Conservation (phyloP, 2,797 vertebrate species). For the Australoheros facetus region DNA sequence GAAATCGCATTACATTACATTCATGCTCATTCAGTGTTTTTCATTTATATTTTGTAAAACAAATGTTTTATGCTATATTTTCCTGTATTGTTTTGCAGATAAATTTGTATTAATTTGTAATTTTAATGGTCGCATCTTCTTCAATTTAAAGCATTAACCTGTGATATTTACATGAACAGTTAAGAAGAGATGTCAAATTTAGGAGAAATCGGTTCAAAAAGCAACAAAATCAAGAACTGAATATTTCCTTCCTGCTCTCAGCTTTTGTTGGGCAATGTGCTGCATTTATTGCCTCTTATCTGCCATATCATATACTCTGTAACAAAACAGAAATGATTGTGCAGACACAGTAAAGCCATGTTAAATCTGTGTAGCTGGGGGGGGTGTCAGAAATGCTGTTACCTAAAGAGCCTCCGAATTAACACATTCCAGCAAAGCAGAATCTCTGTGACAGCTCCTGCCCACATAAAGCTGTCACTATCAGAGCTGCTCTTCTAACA, state of each 20-base stretch:
- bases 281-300: neutral
- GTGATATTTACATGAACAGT: neutral
- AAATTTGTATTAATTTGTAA: too few species aligned
- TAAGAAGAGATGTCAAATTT: neutral
- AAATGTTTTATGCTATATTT: neutral
- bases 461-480: constrained; percentile 62
- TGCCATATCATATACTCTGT: neutral
- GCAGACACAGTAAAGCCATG: neutral
- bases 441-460: constrained; percentile 44
- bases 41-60: neutral
- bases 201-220: neutral
- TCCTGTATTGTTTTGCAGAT: neutral
- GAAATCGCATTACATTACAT: neutral
- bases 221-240: neutral
- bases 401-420: constrained; percentile 27
- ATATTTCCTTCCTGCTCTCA: neutral
- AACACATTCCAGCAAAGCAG: constrained; percentile 9
- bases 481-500: constrained; percentile 28
- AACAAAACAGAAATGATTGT: constrained; percentile 3
- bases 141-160: neutral
- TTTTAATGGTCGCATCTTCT: neutral
- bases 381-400: constrained; percentile 6
- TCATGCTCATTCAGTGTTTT: neutral
- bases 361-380: neutral
- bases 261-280: too few species aligned